Conservation (phyloP, 1,140 invertebrate species). For the Yoshiicerus persimilis region DNA sequence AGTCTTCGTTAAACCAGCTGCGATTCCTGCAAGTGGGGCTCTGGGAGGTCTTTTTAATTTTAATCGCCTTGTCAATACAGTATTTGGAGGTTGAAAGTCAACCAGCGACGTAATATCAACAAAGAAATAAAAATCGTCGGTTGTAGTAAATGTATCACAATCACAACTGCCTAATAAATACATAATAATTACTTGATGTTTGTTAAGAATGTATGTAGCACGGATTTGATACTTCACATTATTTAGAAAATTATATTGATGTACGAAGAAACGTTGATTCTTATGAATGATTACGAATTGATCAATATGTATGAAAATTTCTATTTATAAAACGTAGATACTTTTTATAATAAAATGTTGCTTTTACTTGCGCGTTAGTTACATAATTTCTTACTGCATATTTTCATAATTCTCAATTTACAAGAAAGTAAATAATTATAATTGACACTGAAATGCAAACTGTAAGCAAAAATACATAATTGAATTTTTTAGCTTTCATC, state of each 20-base stretch:
- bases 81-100: conserved; percentile 22
- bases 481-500: too few species aligned
- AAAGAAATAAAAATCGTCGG: not conserved
- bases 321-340: not conserved
- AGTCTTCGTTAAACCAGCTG: not conserved
- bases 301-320: not conserved
- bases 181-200: too few species aligned
- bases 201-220: not conserved
- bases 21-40: not conserved
- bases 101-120: not conserved
- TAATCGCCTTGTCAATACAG: conserved; percentile 33
- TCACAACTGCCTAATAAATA: not conserved
- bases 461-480: too few species aligned
- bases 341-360: not conserved
- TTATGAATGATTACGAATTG: not conserved
- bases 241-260: not conserved
- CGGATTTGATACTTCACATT: not conserved
- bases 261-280: not conserved
- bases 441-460: too few species aligned
- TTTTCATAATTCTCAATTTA: too few species aligned
- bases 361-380: not conserved
- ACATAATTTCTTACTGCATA: too few species aligned
- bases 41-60: conserved; percentile 27
- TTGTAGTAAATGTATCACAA: not conserved
- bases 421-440: too few species aligned